Percentiles rank a stretch among this genome's conserved stretches.
These are phyloP conservation scores for Poliocrania exsul DNA, from an alignment of 2,797 vertebrate genomes.

Conservation along the genomic window DNA sequence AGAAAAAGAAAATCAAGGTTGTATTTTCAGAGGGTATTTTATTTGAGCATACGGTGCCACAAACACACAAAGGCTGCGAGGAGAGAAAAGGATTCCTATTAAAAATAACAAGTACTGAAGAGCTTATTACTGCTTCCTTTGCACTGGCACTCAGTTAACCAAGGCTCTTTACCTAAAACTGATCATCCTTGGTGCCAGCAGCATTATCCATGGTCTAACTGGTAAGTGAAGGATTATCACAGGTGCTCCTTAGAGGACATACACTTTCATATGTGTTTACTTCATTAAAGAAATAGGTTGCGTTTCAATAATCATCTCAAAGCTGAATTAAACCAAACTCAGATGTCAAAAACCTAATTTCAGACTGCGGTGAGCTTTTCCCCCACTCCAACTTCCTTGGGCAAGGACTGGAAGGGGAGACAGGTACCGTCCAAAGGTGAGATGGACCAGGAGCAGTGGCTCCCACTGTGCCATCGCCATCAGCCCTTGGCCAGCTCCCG, in stretches of 20 bases:
- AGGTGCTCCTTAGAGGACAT: not conserved
- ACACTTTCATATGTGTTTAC: not conserved
- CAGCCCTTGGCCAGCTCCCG: rapidly evolving
- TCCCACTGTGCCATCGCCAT: not conserved
- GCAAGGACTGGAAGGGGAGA: not conserved
- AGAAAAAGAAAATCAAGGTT: conserved; percentile 32
- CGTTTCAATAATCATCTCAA: not conserved
- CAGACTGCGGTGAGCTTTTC: not conserved
- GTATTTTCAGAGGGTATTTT: conserved; percentile 43
- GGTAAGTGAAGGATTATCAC: not conserved
- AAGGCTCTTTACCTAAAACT: not conserved
- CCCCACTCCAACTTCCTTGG: not conserved
- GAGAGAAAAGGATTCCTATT: conserved; percentile 29
- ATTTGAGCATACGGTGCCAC: not conserved
- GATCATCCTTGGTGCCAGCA: not conserved
- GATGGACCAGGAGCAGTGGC: not conserved
- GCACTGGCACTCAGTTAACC: not conserved
- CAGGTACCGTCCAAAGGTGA: not conserved
- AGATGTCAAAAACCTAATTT: not conserved
- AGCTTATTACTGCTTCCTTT: conserved; percentile 24
- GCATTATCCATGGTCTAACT: not conserved
- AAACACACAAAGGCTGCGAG: conserved; percentile 6
- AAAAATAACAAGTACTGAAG: conserved; percentile 36
- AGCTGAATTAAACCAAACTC: not conserved
- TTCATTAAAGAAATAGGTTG: not conserved